Evolutionary conservation across 2,113 vertebrate species (phyloP).

Genomic region (Hemibagrus wyckioides): DNA sequence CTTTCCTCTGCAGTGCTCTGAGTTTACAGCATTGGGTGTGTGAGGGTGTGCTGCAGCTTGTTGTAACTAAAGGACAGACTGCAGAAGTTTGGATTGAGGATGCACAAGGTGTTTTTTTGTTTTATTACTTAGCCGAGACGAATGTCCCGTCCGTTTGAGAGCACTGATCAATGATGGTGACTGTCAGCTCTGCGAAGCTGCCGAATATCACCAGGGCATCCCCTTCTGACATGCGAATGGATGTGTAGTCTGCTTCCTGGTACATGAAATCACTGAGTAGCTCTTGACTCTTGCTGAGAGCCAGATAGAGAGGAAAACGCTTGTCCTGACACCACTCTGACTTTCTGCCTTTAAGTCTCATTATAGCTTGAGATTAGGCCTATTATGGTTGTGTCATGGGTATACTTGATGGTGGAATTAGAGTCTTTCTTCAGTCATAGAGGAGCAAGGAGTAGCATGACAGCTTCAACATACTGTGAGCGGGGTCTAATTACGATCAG

Average conservation of each 20-base stretch:
- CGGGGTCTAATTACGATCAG: not conserved
- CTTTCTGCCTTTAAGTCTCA: not conserved
- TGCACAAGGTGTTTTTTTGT: too few species aligned
- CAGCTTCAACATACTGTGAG: not conserved
- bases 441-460: not conserved
- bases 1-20: not conserved
- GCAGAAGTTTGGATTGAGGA: not conserved
- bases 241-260: not conserved
- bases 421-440: not conserved
- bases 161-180: not conserved
- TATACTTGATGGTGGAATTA: not conserved
- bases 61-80: not conserved
- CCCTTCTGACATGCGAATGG: not conserved
- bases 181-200: not conserved
- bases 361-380: not conserved
- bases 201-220: too few species aligned
- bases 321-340: not conserved
- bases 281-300: constrained; percentile 3
- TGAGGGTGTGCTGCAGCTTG: not conserved
- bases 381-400: not conserved
- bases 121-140: not conserved
- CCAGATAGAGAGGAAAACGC: not conserved
- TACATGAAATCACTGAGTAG: not conserved
- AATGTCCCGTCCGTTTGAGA: not conserved
- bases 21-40: not conserved